Conservation (phyloP, 1,140 invertebrate species). For the Rhagoletis zephyria region DNA sequence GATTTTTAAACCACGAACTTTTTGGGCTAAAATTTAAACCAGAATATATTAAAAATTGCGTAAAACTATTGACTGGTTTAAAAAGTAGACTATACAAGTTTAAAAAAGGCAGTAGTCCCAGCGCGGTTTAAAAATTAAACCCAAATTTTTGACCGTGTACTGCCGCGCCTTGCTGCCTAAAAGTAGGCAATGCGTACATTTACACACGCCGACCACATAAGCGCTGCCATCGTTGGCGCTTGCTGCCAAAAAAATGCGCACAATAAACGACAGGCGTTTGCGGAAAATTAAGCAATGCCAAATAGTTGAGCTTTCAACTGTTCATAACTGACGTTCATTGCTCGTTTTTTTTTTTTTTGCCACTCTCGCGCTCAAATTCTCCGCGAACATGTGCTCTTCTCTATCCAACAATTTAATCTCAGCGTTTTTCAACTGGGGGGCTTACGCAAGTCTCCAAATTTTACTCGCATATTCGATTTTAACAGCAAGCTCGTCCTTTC, state of each 20-base stretch:
- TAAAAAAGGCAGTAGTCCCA: too few relatives aligned
- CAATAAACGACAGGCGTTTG: background rate
- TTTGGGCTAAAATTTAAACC: too few relatives aligned
- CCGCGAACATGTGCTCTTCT: background rate
- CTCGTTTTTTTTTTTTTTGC: background rate
- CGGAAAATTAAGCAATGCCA: background rate
- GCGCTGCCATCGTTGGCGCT: background rate
- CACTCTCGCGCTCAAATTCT: background rate
- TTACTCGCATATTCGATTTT: background rate
- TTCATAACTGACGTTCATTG: background rate
- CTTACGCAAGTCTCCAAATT: conserved; percentile 2
- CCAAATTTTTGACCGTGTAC: too few relatives aligned
- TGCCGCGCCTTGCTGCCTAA: conserved; percentile 15
- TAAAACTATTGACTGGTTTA: too few relatives aligned
- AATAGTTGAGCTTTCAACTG: background rate
- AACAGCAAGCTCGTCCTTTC: background rate
- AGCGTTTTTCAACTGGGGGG: too few relatives aligned
- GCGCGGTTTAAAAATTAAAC: too few relatives aligned
- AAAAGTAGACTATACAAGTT: too few relatives aligned
- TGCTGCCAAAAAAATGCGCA: background rate
- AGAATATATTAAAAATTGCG: too few relatives aligned
- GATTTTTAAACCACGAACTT: too few relatives aligned
- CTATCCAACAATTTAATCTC: background rate
- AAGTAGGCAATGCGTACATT: conserved; percentile 2
- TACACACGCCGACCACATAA: background rate